Percentiles rank a stretch among this genome's conserved stretches.
phyloP scores from a whole-genome alignment of 2,113 vertebrate genomes.

The Pelecanus crispus region DNA sequence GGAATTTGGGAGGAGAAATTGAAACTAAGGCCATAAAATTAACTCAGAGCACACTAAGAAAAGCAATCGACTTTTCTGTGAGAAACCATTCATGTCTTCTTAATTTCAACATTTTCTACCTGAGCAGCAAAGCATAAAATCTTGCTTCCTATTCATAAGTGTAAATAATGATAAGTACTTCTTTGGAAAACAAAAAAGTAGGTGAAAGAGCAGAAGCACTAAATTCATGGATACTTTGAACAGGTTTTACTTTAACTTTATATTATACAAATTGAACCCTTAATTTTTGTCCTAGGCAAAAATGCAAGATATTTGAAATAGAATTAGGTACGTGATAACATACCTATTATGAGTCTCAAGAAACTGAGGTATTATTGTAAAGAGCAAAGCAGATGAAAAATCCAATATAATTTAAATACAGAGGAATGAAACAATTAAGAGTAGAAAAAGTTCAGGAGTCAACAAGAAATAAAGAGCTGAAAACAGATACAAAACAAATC shows the following conservation, averaged over 20 bases:
- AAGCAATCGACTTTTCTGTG: not conserved
- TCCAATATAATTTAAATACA: not conserved
- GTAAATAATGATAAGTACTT: not conserved
- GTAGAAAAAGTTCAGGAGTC: not conserved
- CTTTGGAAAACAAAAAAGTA: not conserved
- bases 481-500: not conserved
- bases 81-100: not conserved
- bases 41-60: not conserved
- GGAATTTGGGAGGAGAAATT: not conserved
- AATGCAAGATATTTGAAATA: not conserved
- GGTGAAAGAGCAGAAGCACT: not conserved
- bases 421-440: not conserved
- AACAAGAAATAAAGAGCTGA: not conserved
- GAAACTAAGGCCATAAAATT: not conserved
- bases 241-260: not conserved
- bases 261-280: not conserved
- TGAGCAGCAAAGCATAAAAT: not conserved
- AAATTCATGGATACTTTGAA: not conserved
- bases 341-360: not conserved
- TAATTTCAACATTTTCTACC: slow-evolving; percentile 7
- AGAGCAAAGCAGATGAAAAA: not conserved
- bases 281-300: not conserved
- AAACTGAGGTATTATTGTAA: not conserved
- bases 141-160: not conserved
- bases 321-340: not conserved